These are phyloP conservation scores for Ardeotis arabs DNA, from an alignment of 2,113 vertebrate genomes.

Conservation along the genomic window DNA sequence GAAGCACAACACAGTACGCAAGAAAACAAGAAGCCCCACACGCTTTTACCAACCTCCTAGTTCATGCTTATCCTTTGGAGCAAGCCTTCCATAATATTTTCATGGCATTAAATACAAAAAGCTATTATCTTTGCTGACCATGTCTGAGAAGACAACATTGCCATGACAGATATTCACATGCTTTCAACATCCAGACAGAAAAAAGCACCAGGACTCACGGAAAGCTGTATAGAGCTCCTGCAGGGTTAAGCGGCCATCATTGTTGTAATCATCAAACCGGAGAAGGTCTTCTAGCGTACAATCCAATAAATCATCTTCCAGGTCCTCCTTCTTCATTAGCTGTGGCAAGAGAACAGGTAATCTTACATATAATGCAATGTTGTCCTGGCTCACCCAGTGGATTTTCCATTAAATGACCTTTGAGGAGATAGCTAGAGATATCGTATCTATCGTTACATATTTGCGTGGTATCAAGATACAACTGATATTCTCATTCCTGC, in stretches of 20 bases:
- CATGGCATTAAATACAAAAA: background rate
- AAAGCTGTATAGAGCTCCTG: slow-evolving; percentile 93
- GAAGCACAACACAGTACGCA: background rate
- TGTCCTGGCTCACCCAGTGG: background rate
- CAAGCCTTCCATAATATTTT: background rate
- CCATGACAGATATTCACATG: accelerated
- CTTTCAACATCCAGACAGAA: background rate
- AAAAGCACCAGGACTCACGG: slow-evolving; percentile 82
- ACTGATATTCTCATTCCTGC: accelerated
- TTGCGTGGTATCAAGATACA: background rate
- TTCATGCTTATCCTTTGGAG: background rate
- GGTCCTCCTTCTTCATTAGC: slow-evolving; percentile 81
- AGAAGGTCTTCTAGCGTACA: slow-evolving; percentile 90
- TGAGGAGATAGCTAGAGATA: background rate
- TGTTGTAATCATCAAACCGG: slow-evolving; percentile 94
- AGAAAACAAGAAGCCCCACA: background rate
- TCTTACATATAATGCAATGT: background rate
- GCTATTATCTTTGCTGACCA: background rate
- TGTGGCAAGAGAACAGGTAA: slow-evolving; percentile 36
- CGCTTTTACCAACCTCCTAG: background rate
- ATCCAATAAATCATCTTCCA: slow-evolving; percentile 79
- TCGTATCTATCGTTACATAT: accelerated
- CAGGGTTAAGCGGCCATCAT: slow-evolving; percentile 83
- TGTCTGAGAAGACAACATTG: background rate
- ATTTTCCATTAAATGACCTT: background rate